A percentile compares a stretch with the other conserved stretches of the same genome.
These are phyloP conservation scores for Pissodes strobi DNA, from an alignment of 1,140 invertebrate genomes.

Conservation along the genomic window DNA sequence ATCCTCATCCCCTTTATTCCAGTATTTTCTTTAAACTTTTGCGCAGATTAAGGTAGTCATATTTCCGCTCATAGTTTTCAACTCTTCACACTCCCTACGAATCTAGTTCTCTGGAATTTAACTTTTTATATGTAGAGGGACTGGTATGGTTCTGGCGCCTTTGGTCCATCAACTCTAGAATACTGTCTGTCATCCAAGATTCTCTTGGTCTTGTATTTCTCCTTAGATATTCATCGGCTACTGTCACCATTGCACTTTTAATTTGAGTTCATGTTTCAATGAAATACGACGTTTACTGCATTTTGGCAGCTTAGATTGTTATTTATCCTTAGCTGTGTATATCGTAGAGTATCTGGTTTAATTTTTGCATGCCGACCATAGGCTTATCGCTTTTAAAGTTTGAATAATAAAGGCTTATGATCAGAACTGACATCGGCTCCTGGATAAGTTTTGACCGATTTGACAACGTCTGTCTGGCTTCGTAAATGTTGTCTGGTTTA, in stretches of 20 bases:
- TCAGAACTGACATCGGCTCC: not conserved
- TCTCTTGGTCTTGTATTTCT: not conserved
- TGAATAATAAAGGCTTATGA: not conserved
- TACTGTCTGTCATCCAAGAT: not conserved
- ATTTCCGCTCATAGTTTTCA: too few species aligned
- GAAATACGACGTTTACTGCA: not conserved
- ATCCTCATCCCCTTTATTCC: too few species aligned
- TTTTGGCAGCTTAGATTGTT: not conserved
- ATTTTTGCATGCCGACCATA: not conserved
- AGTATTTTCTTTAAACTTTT: too few species aligned
- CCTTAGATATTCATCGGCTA: too few species aligned
- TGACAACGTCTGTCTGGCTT: not conserved
- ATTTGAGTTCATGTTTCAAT: not conserved
- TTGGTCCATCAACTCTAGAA: too few species aligned
- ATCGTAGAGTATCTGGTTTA: not conserved
- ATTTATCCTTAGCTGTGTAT: not conserved
- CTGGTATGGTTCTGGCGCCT: not conserved
- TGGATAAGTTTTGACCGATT: conserved; percentile 3
- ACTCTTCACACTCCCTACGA: not conserved
- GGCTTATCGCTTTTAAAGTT: not conserved
- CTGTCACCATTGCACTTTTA: too few species aligned
- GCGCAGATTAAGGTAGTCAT: not conserved
- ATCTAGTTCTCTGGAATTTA: not conserved
- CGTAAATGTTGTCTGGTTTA: not conserved
- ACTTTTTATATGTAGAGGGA: not conserved